These are phyloP conservation scores for Drosophila colorata DNA, from an alignment of 2,888 invertebrate species.

Conservation along the genomic window DNA sequence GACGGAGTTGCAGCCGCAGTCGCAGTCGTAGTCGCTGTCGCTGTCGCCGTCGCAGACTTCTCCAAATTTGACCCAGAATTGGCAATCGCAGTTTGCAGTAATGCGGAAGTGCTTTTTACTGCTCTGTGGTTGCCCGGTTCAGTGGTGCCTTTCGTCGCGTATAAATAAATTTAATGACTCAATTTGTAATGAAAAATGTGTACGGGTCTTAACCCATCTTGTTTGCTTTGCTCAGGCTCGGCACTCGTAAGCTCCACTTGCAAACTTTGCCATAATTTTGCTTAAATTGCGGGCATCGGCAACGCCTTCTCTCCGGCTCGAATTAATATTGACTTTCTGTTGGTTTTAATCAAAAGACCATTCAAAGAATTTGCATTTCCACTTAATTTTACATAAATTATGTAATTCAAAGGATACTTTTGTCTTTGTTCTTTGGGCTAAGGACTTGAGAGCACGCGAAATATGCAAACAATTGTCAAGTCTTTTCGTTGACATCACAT, in stretches of 20 bases:
- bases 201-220: constrained; percentile 38
- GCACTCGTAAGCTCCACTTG: constrained; percentile 59
- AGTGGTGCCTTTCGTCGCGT: constrained; percentile 76
- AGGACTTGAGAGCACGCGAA: constrained; percentile 20
- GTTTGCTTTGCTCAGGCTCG: constrained; percentile 50
- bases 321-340: constrained; percentile 57
- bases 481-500: constrained; percentile 35
- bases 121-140: constrained; percentile 12
- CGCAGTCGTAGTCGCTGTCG: background rate
- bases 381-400: constrained; percentile 69
- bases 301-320: constrained; percentile 3
- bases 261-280: constrained; percentile 54
- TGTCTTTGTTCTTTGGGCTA: constrained; percentile 46
- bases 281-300: constrained; percentile 55
- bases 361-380: constrained; percentile 39
- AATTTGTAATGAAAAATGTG: constrained; percentile 81
- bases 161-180: constrained; percentile 83
- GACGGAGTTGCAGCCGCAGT: constrained; percentile 10
- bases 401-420: constrained; percentile 52
- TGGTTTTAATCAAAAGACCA: constrained; percentile 57
- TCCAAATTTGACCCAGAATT: constrained; percentile 69
- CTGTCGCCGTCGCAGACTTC: constrained; percentile 5
- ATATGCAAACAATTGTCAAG: constrained; percentile 41
- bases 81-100: constrained; percentile 58
- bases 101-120: constrained; percentile 71